Evolutionary conservation across 2,797 vertebrate genomes (phyloP), one percentile per base, ranked within the genome.

Genomic region (Gymnoscopelus braueri): DNA sequence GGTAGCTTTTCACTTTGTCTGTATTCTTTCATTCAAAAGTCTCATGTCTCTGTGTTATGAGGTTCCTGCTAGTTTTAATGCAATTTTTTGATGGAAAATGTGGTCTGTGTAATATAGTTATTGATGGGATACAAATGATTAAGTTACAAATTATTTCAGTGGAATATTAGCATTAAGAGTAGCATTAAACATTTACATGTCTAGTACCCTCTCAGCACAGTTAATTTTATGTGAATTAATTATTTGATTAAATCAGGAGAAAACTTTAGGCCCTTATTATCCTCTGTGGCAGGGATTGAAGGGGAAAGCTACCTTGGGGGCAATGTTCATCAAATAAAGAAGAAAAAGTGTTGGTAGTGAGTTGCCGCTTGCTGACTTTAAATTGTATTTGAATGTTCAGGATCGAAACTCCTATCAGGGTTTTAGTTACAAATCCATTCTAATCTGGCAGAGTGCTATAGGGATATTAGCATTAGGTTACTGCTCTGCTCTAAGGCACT

Each of bases 351-450:
- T 26, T 15, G 62, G 67, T 61, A 70, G 67, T 0, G 3, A 73
- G 71, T 69, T 47, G 47, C 29, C 73, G 60, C 69, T 64, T 60
- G 2, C 63, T 49, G 35, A 62, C 56, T 87, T 77, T 69, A 72
- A 79, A 83, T 81, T 84, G 70, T 63, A 23, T 84, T 83, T 14
- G 29, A 65, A 69, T 71, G 39, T 78, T 23, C 4, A 54, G 65
- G 65, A 67, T 73, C 51, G 63, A 78, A 81, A 72, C 69, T 77
- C 65, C 75, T 74, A 35, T 63, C 78, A 78, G 78, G 72, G 70
- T 65, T 89, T 88, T 80, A 87, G 80, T 81, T 83, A 79, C 84
- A 88, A 91, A 92, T 90, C 88, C 69, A 91, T 91, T 89, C 62
- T 84, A 86, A 87, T 91, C 83, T 84, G 74, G 72, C 72, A 53